phyloP scores from a whole-genome alignment of 2,113 vertebrate genomes.

The Paramormyrops kingsleyae region DNA sequence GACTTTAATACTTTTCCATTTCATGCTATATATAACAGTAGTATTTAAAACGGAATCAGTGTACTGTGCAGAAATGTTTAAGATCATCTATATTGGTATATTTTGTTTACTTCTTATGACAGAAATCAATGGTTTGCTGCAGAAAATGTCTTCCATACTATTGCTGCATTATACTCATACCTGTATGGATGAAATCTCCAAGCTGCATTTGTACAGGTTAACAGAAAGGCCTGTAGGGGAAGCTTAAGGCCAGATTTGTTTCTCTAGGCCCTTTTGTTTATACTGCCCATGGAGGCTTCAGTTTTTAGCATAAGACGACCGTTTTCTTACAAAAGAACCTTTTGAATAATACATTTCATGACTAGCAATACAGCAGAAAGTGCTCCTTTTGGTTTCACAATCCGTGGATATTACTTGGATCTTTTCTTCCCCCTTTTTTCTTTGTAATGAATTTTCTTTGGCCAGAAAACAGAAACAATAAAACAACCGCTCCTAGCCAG shows the following conservation, averaged over 20 bases:
- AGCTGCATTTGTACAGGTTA: neutral
- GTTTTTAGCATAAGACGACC: neutral
- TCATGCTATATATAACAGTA: neutral
- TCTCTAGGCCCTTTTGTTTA: neutral
- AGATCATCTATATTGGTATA: neutral
- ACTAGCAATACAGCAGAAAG: neutral
- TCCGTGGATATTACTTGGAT: neutral
- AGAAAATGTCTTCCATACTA: neutral
- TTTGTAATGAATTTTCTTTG: conserved; percentile 2
- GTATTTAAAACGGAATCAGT: neutral
- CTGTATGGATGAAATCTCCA: neutral
- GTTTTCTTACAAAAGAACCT: neutral
- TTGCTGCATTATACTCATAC: neutral
- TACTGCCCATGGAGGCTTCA: neutral
- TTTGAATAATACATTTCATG: neutral
- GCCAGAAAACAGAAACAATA: conserved; percentile 7
- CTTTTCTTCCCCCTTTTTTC: neutral
- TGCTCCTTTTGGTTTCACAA: neutral
- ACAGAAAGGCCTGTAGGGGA: neutral
- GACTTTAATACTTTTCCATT: neutral
- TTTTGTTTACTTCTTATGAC: neutral
- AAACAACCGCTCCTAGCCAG: neutral
- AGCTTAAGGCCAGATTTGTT: neutral
- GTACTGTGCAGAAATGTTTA: neutral
- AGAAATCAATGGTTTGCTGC: neutral